Conservation (phyloP, 2,113 vertebrate species). For the Machaerirhynchus nigripectus region DNA sequence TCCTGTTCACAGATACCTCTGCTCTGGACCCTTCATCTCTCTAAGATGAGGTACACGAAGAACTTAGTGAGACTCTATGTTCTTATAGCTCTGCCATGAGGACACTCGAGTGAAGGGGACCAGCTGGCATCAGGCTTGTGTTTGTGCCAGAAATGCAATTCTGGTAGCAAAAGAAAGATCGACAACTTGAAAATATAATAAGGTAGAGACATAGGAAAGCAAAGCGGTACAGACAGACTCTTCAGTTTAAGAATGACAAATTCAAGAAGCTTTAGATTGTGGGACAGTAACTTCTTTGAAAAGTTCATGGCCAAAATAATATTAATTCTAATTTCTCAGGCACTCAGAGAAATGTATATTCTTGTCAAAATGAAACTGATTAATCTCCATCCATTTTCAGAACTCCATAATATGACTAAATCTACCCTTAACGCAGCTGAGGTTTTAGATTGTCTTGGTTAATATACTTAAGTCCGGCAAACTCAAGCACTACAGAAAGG, state of each 20-base stretch:
- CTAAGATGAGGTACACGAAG: not conserved
- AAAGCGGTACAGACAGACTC: rapidly evolving
- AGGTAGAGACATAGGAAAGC: not conserved
- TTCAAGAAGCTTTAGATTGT: not conserved
- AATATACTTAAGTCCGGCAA: not conserved
- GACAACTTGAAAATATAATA: not conserved
- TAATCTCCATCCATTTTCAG: not conserved
- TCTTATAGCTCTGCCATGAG: not conserved
- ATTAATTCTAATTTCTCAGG: not conserved
- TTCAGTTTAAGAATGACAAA: not conserved
- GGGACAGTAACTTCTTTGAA: not conserved
- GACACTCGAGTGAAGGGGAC: rapidly evolving
- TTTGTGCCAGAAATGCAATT: not conserved
- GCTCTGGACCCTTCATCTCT: not conserved
- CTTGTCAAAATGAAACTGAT: not conserved
- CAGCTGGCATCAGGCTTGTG: not conserved
- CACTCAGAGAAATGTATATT: not conserved
- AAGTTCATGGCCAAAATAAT: not conserved
- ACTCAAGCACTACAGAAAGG: not conserved
- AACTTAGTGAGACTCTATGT: not conserved
- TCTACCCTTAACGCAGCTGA: not conserved
- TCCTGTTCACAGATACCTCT: not conserved
- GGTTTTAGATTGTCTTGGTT: not conserved
- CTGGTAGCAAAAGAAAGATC: not conserved
- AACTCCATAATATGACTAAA: not conserved